Evolutionary conservation across 2,888 invertebrate genomes (phyloP).

Genomic region (Eupithecia subumbrata): DNA sequence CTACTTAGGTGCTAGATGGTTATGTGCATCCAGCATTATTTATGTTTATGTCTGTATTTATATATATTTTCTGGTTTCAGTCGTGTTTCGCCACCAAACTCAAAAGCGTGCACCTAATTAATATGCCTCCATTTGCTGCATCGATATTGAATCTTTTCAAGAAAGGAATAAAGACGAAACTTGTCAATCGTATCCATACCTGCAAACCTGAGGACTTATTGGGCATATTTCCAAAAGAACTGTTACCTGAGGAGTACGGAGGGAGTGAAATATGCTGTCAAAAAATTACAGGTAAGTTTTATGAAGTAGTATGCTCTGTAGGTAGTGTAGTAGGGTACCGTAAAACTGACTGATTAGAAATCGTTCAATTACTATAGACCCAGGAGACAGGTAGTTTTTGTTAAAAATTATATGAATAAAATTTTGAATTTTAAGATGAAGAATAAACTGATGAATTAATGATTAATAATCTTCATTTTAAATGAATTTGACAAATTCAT

Average conservation of each 20-base stretch:
- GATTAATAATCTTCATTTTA: no score
- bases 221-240: slow-evolving; percentile 53
- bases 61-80: slow-evolving; percentile 20
- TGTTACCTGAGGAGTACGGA: slow-evolving; percentile 65
- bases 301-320: no score
- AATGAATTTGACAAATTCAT: no score
- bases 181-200: slow-evolving; percentile 53
- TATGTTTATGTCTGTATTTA: neutral
- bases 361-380: no score
- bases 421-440: no score
- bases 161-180: slow-evolving; percentile 65
- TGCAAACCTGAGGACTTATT: slow-evolving; percentile 48
- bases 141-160: slow-evolving; percentile 50
- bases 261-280: slow-evolving; percentile 52
- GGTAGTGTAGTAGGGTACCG: no score
- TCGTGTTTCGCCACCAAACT: slow-evolving; percentile 24
- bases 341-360: no score
- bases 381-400: no score
- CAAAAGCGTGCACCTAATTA: slow-evolving; percentile 25
- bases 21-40: neutral
- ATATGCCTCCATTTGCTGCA: slow-evolving; percentile 21
- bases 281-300: slow-evolving; percentile 44
- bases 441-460: no score
- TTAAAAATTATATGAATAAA: no score
- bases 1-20: neutral